Conservation (phyloP, 2,113 vertebrate species). For the Hyperopisus bebe region DNA sequence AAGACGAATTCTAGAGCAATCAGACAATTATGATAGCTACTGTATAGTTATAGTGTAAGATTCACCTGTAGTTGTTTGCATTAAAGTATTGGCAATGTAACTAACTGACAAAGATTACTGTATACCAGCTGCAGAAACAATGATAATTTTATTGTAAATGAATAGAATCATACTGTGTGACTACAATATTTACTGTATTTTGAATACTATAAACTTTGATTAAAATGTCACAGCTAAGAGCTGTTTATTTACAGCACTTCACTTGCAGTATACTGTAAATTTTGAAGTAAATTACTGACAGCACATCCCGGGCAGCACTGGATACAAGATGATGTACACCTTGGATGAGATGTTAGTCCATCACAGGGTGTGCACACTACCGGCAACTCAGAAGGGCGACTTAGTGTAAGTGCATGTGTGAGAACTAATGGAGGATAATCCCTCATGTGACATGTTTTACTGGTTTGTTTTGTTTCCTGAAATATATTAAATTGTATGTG, state of each 20-base stretch:
- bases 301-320: background rate
- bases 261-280: background rate
- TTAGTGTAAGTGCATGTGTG: background rate
- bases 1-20: background rate
- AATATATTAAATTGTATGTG: background rate
- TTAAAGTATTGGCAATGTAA: background rate
- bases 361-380: background rate
- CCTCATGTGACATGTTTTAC: background rate
- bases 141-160: background rate
- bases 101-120: background rate
- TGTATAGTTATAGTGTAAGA: background rate
- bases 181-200: background rate
- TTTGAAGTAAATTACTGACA: background rate
- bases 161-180: background rate
- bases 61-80: background rate
- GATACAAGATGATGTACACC: background rate
- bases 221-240: background rate
- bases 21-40: background rate
- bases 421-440: background rate
- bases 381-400: background rate
- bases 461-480: background rate
- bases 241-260: background rate
- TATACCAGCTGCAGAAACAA: background rate
- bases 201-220: background rate
- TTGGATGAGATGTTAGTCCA: background rate